Evolutionary conservation across 2,888 invertebrate species (phyloP), one percentile per base, ranked within the genome.

Genomic region (Yponomeuta malinellus): DNA sequence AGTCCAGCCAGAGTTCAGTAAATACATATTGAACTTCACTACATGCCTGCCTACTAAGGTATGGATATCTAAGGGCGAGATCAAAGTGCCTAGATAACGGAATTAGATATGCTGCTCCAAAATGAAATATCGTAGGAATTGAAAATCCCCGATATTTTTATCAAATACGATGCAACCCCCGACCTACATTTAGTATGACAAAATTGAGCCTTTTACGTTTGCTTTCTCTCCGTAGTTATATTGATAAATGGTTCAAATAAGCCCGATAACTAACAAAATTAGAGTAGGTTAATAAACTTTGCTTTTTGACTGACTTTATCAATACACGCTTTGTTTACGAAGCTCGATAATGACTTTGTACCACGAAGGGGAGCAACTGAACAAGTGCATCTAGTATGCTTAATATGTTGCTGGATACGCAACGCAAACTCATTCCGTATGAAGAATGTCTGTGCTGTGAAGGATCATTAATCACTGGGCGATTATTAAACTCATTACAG

Each of bases 401-500:
- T 12, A 12, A 59, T 59, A 15, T 59, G 52, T 59, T 59, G 64
- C 31, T 64, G 64, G n/a, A 67, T 67, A 67, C 67, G 67, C 9
- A 67, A 43, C 43, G 67, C 67, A 43, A 37, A 72, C 29, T 48
- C 48, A 48, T 69, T 52, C 23, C 52, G 31, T 29, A 52, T 67
- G 52, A 71, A 76, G 72, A 77, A 76, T 71, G 74, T 70, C 67
- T 31, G 72, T 73, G 83, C 83, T 83, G 79, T 82, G 73, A 74
- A 76, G 73, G 74, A 76, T 73, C 80, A 86, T 87, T 82, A 87
- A 88, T 88, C 86, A 87, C 78, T 15, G 15, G 52, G 52, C 83
- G 77, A 77, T 81, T 81, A 84, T 80, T 86, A 82, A 81, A 79
- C 79, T 85, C 84, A 81, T 85, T 84, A 77, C 75, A 81, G 81